phyloP scores from a whole-genome alignment of 2,797 vertebrate genomes.

The Australoheros facetus region DNA sequence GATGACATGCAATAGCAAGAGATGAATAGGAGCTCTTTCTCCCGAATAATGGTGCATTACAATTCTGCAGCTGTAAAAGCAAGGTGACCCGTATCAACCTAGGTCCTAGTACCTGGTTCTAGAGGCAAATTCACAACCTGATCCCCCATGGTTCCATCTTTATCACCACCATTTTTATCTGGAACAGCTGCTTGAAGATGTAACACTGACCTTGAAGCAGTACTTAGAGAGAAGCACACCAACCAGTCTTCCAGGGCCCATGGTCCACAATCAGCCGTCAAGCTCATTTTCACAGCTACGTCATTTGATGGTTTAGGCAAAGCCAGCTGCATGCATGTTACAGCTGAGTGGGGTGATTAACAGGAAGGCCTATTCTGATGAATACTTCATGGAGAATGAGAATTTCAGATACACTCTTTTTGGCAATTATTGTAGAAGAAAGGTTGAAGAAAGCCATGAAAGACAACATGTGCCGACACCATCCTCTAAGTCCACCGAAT shows the following conservation, averaged over 20 bases:
- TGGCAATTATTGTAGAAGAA: neutral
- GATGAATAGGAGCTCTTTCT: conserved; percentile 31
- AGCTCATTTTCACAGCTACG: conserved; percentile 60
- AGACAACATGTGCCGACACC: conserved; percentile 37
- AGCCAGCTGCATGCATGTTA: conserved; percentile 22
- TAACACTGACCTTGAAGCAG: conserved; percentile 77
- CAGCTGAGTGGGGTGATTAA: conserved; percentile 17
- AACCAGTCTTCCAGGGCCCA: conserved; percentile 30
- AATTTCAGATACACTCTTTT: conserved; percentile 5
- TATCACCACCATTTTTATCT: conserved; percentile 13
- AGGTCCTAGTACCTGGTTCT: conserved; percentile 18
- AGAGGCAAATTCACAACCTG: conserved; percentile 20
- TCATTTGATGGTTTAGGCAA: conserved; percentile 47
- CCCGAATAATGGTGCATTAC: conserved; percentile 60
- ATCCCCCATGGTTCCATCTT: conserved; percentile 13
- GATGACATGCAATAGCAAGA: conserved; percentile 18
- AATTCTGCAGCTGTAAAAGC: conserved; percentile 61
- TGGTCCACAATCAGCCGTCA: conserved; percentile 48
- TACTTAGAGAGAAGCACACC: conserved; percentile 43
- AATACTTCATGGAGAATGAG: conserved; percentile 25
- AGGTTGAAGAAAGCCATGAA: conserved; percentile 13
- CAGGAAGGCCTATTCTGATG: conserved; percentile 40
- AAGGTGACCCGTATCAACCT: conserved; percentile 72
- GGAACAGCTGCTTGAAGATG: conserved; percentile 49
- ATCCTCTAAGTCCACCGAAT: conserved; percentile 31